Evolutionary conservation across 2,888 invertebrate genomes (phyloP).

Genomic region (Caenorhabditis sp.): DNA sequence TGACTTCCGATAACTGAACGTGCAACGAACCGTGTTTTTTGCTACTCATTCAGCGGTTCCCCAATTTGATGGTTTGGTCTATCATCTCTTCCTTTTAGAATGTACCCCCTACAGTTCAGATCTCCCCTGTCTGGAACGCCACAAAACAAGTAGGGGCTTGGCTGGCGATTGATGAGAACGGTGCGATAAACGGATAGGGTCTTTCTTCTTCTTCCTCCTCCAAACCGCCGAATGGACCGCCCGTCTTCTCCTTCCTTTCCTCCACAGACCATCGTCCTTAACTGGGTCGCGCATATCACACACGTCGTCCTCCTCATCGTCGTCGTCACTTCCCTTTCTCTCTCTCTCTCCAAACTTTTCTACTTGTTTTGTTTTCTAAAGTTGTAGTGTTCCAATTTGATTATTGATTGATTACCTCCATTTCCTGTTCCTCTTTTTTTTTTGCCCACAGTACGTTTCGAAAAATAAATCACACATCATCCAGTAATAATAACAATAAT

Average conservation of each 20-base stretch:
- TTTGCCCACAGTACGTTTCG: too few species aligned
- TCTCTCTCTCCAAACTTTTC: not conserved
- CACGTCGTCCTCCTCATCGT: slow-evolving; percentile 28
- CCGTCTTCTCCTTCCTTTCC: slow-evolving; percentile 4
- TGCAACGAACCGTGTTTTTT: too few species aligned
- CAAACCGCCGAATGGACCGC: not conserved
- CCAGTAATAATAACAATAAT: too few species aligned
- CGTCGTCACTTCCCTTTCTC: not conserved
- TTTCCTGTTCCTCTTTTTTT: not conserved
- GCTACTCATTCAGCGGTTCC: too few species aligned
- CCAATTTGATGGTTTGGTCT: not conserved
- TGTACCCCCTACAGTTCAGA: not conserved
- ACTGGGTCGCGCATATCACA: slow-evolving; percentile 59
- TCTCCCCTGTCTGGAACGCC: not conserved
- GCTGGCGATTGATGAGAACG: slow-evolving; percentile 21
- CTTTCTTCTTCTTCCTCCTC: not conserved
- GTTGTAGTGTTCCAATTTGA: slow-evolving; percentile 8
- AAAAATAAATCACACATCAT: too few species aligned
- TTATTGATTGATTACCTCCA: not conserved
- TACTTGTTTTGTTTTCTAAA: slow-evolving; percentile 5
- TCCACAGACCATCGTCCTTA: slow-evolving; percentile 9
- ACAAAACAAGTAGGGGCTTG: not conserved
- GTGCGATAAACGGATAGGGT: slow-evolving; percentile 10
- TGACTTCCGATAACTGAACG: too few species aligned
- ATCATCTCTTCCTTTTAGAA: too few species aligned